phyloP scores from a whole-genome alignment of 2,888 invertebrate species.

The Drosophila helvetica region DNA sequence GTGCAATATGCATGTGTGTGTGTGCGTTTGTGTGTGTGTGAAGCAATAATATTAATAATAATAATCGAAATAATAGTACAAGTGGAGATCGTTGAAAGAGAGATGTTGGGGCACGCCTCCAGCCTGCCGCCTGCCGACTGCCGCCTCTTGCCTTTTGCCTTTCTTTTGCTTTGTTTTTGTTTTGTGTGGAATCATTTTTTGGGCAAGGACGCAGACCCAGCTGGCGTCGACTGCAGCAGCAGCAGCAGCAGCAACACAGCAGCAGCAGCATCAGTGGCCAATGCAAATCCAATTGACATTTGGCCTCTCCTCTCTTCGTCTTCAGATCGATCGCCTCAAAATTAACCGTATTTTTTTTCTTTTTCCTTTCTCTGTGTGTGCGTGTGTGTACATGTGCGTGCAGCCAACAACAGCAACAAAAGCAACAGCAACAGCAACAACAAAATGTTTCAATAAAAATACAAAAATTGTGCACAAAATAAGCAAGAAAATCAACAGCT shows the following conservation, averaged over 20 bases:
- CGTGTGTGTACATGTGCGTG: neutral
- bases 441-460: conserved; percentile 1
- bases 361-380: neutral
- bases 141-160: neutral
- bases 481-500: conserved; percentile 29
- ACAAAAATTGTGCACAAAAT: neutral
- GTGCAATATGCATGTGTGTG: neutral
- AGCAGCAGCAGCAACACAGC: too few species aligned
- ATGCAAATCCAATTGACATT: neutral
- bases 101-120: neutral
- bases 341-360: neutral
- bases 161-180: neutral
- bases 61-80: conserved; percentile 2
- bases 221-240: too few species aligned
- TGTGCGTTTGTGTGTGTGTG: neutral
- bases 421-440: conserved; percentile 4
- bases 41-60: conserved; percentile 1
- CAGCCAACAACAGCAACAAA: neutral
- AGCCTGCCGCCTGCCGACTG: too few species aligned
- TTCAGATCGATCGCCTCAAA: neutral
- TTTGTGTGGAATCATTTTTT: neutral
- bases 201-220: neutral
- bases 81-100: neutral
- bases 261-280: neutral
- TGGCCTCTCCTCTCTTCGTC: neutral